Base-by-base conservation (phyloP, 2,888 invertebrate genomes). In the Agrochola circellaris region DNA sequence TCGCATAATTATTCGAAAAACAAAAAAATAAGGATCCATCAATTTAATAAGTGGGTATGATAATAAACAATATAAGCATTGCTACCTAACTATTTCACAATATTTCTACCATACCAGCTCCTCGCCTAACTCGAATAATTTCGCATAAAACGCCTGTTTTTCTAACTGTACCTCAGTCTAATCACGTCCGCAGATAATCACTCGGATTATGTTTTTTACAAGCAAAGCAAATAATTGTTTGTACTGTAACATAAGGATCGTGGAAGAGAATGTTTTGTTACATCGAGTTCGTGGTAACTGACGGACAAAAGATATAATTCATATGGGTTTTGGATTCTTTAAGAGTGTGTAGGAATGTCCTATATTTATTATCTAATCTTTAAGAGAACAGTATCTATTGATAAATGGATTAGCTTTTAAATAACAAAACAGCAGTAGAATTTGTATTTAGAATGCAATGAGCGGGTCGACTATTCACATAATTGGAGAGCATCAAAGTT, bases 191-290 rank as follows among this genome's bases (percentile, higher is more conserved):
- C 84, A 89, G 89, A 92, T 92, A 93, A 93, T 93, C 91, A 92
- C 89, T 88, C 83, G 87, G 89, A 89, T 91, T 89, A 89, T 91
- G 86, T 92, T 93, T 92, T 93, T 91, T 89, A 89, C 88, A 87
- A 87, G 87, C 90, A 89, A 88, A 87, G 90, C 91, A 93, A 93
- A 93, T 93, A 93, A 93, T 91, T 92, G 90, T 93, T 93, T 92
- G 90, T 90, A 91, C 87, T 91, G 92, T 92, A 91, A 90, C 88
- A 84, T 83, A 86, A 90, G 89, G 88, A 80, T 65, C 74, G 38
- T 85, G 68, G 64, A 76, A 80, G 69, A 73, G 45, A 83, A 71
- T 73, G 75, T 78, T 42, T 70, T 11, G 17, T 77, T 45, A 45
- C 66, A 54, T 17, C 17, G 13, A 62, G 13, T 77, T 70, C 34